These are phyloP conservation scores for Naso thynnoides DNA, from an alignment of 2,797 vertebrate genomes.

Conservation along the genomic window DNA sequence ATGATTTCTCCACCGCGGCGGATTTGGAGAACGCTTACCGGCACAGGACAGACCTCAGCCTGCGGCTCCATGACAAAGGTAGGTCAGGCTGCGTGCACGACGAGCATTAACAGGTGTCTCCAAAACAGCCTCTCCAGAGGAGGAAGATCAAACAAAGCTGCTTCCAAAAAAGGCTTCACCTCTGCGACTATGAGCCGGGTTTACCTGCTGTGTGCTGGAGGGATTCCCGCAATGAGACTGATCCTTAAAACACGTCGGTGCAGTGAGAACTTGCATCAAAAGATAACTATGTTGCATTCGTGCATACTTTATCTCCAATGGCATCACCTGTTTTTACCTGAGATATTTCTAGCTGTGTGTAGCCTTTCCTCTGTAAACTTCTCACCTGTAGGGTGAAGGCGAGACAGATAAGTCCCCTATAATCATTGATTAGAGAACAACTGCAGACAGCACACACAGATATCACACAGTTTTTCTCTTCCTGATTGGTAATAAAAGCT, in stretches of 20 bases:
- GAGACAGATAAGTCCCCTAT: slow-evolving; percentile 18
- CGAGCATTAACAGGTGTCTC: slow-evolving; percentile 72
- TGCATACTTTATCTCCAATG: neutral
- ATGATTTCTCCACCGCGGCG: slow-evolving; percentile 90
- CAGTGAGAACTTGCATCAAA: neutral
- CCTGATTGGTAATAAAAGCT: slow-evolving; percentile 22
- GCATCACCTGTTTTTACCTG: neutral
- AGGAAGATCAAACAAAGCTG: neutral
- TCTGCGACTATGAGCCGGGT: slow-evolving; percentile 18
- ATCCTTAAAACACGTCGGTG: neutral
- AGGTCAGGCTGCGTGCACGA: slow-evolving; percentile 61
- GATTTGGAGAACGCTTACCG: slow-evolving; percentile 91
- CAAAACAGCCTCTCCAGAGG: slow-evolving; percentile 25
- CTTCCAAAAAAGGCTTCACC: slow-evolving; percentile 30
- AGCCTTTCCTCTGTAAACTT: slow-evolving; percentile 1
- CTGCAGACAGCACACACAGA: slow-evolving; percentile 30
- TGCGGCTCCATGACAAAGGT: slow-evolving; percentile 94
- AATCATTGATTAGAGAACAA: slow-evolving; percentile 34
- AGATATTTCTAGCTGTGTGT: neutral
- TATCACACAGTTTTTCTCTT: slow-evolving; percentile 27
- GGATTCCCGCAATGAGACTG: slow-evolving; percentile 15
- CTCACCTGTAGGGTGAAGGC: slow-evolving; percentile 12
- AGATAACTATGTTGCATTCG: neutral
- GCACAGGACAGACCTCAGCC: slow-evolving; percentile 89
- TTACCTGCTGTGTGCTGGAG: slow-evolving; percentile 25